Percentiles rank a stretch among this genome's conserved stretches.
Conservation (phyloP, 1,140 invertebrate genomes). For the Stegodyphus dumicola region DNA sequence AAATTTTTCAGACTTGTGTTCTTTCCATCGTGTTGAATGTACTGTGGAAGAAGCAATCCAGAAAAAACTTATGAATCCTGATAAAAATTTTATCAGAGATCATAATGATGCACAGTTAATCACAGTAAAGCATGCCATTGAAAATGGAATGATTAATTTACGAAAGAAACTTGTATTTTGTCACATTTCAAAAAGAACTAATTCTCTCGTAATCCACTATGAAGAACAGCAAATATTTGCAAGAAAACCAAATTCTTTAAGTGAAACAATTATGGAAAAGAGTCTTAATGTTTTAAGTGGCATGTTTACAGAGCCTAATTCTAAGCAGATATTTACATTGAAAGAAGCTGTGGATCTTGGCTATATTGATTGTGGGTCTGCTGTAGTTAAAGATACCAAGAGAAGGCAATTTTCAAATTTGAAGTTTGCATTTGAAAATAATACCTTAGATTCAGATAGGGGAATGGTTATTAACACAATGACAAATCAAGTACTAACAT, state of each 20-base stretch:
- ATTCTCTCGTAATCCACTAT: constrained; percentile 78
- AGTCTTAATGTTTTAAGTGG: constrained; percentile 82
- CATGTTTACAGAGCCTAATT: constrained; percentile 81
- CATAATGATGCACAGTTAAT: constrained; percentile 78
- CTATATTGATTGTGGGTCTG: constrained; percentile 81
- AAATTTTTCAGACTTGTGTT: constrained; percentile 73
- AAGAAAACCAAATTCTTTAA: constrained; percentile 74
- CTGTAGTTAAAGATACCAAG: constrained; percentile 82
- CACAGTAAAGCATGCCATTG: constrained; percentile 78
- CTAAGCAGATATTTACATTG: constrained; percentile 81
- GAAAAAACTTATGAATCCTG: constrained; percentile 79
- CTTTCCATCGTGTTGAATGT: constrained; percentile 78
- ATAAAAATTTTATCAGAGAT: constrained; percentile 78
- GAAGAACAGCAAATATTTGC: constrained; percentile 79
- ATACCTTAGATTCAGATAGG: constrained; percentile 80
- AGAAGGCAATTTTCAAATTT: constrained; percentile 80
- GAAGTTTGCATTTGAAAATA: constrained; percentile 83
- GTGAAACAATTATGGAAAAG: constrained; percentile 80
- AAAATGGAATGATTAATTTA: constrained; percentile 78
- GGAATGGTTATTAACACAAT: constrained; percentile 90
- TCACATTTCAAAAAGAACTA: constrained; percentile 74
- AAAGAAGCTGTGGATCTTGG: constrained; percentile 86
- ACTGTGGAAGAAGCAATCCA: constrained; percentile 77
- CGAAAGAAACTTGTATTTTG: constrained; percentile 77
- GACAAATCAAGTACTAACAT: constrained; percentile 79